Evolutionary conservation across 2,888 invertebrate genomes (phyloP).

Genomic region (Crepidodera aurea): DNA sequence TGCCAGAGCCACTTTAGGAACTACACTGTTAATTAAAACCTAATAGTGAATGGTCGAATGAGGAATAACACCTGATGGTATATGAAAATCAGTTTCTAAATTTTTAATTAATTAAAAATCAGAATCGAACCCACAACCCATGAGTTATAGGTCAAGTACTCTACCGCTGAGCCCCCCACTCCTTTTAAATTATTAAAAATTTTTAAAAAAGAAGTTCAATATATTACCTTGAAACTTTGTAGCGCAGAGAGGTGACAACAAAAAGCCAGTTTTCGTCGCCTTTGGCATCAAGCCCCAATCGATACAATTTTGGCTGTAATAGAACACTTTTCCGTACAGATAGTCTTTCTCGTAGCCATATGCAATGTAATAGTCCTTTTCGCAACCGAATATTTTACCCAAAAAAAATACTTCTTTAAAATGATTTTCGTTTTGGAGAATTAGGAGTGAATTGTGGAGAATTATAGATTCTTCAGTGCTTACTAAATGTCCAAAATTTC

Average conservation of each 20-base stretch:
- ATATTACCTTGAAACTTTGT: constrained; percentile 57
- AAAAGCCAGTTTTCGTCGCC: constrained; percentile 59
- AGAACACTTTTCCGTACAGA: constrained; percentile 74
- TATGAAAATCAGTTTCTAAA: too few species aligned
- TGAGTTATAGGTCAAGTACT: too few species aligned
- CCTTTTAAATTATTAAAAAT: too few species aligned
- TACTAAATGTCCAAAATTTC: constrained; percentile 73
- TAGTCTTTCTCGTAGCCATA: constrained; percentile 81
- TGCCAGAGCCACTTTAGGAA: too few species aligned
- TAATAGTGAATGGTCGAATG: too few species aligned
- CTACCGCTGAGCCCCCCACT: too few species aligned
- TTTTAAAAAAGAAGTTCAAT: too few species aligned
- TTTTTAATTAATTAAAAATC: too few species aligned
- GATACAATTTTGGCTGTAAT: constrained; percentile 77
- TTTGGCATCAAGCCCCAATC: constrained; percentile 73
- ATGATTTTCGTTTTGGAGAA: constrained; percentile 86
- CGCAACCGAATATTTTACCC: constrained; percentile 82
- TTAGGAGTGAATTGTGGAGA: constrained; percentile 78
- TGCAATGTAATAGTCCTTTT: constrained; percentile 83
- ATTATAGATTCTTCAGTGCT: constrained; percentile 76
- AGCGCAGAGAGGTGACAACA: constrained; percentile 59
- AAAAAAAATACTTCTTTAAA: constrained; percentile 84
- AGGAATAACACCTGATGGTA: too few species aligned
- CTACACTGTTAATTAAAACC: too few species aligned
- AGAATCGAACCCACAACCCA: too few species aligned